Percentiles rank a stretch among this genome's conserved stretches.
Conservation (phyloP, 1,140 invertebrate species). For the Cyclina sinensis region DNA sequence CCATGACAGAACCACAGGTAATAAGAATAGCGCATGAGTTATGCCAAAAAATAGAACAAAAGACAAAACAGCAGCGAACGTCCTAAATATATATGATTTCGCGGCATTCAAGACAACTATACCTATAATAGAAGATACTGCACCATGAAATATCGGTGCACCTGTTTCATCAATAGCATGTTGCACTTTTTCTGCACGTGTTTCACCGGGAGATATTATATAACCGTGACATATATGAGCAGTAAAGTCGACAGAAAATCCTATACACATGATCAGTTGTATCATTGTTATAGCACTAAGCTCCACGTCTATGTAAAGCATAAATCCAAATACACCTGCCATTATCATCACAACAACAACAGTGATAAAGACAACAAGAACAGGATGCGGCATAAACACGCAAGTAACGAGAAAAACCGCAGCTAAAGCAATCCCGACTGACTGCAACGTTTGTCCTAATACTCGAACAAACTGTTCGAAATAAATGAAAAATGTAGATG, state of each 20-base stretch:
- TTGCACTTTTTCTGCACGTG: slow-evolving; percentile 90
- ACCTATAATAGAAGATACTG: slow-evolving; percentile 96
- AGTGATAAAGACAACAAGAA: slow-evolving; percentile 97
- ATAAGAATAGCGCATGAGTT: slow-evolving; percentile 95
- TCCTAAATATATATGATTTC: slow-evolving; percentile 98
- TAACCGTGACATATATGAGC: too few species aligned
- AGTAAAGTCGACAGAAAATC: slow-evolving; percentile 99
- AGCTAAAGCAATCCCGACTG: slow-evolving; percentile 95
- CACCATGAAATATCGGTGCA: slow-evolving; percentile 97
- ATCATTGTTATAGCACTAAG: slow-evolving; percentile 99
- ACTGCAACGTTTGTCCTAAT: slow-evolving; percentile 96
- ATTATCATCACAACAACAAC: slow-evolving; percentile 98
- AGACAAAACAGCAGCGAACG: slow-evolving; percentile 99
- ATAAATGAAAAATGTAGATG: slow-evolving; percentile 72
- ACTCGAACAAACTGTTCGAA: slow-evolving; percentile 95
- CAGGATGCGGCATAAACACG: slow-evolving; percentile 97
- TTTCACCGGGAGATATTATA: slow-evolving; percentile 91
- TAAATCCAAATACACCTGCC: slow-evolving; percentile 97
- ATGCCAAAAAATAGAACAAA: slow-evolving; percentile 98
- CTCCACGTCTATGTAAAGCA: slow-evolving; percentile 98
- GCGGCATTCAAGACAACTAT: slow-evolving; percentile 95
- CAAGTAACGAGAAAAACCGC: slow-evolving; percentile 99
- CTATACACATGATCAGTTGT: slow-evolving; percentile 99
- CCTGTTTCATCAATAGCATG: slow-evolving; percentile 96
- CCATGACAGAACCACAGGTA: slow-evolving; percentile 96